Evolutionary conservation across 2,797 vertebrate species (phyloP), one percentile per base, ranked within the genome.

Genomic region (Channallabes apus): DNA sequence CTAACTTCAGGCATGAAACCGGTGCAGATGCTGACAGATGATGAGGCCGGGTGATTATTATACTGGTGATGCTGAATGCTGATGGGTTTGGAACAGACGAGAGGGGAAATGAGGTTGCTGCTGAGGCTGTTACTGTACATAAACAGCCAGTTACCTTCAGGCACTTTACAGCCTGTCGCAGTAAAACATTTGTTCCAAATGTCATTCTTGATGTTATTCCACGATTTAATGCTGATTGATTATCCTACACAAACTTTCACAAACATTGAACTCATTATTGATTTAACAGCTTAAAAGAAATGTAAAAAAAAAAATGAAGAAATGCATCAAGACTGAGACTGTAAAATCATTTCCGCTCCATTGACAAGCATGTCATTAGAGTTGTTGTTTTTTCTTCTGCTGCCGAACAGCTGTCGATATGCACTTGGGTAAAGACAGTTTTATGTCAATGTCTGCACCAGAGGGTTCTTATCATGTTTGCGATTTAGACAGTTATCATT

Each of bases 191-290:
- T 46, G 41, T 11, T 46, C 41, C 8, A n/a, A n/a, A n/a, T n/a
- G n/a, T n/a, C n/a, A n/a, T n/a, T n/a, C n/a, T n/a, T n/a, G n/a
- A n/a, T n/a, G 11, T 18, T 29, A 62, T 18, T 41, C 6, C 2
- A 17, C 59, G 15, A 9, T 64, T 46, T 46, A 8, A 17, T 67
- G 29, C 24, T n/a, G 8, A 64, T 65, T 27, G 61, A 51, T 51
- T 67, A 65, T 54, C 51, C 17, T 20, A 32, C 41, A 29, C 29
- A 27, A 22, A 61, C 24, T 80, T 65, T 51, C 2, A 17, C 77
- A 41, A 80, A 65, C 35, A 80, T 51, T 80, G 51, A 4, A 46
- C 38, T 80, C 29, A n/a, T 79, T 79, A 62, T 79, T 62, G 61
- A 46, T 80, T n/a, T n/a, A n/a, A n/a, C n/a, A 20, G n/a, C 73